phyloP scores from a whole-genome alignment of 2,888 invertebrate genomes.

The Dinocampus coccinellae region DNA sequence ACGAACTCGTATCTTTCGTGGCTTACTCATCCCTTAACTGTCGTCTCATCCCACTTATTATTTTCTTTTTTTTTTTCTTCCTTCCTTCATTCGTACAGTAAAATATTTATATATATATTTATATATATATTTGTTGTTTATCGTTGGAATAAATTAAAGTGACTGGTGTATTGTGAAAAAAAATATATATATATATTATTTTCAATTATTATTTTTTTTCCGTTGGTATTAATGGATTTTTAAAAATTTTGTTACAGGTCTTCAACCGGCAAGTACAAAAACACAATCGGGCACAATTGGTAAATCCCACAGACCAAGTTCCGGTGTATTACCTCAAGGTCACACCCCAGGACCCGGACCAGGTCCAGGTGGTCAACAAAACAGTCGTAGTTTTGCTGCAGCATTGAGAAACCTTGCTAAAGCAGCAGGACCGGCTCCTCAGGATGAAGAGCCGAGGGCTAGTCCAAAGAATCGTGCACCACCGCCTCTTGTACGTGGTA shows the following conservation, averaged over 20 bases:
- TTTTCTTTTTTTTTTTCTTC: slow-evolving; percentile 15
- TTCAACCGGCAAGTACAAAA: slow-evolving; percentile 65
- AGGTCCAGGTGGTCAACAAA: slow-evolving; percentile 68
- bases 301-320: slow-evolving; percentile 65
- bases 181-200: too few species aligned
- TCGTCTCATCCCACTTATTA: not conserved
- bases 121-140: too few species aligned
- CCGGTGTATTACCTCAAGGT: slow-evolving; percentile 66
- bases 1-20: slow-evolving; percentile 30
- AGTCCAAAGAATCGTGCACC: slow-evolving; percentile 70
- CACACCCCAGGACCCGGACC: slow-evolving; percentile 61
- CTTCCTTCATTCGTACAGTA: slow-evolving; percentile 4
- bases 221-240: slow-evolving; percentile 12
- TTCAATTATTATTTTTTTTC: slow-evolving; percentile 23
- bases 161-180: too few species aligned
- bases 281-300: slow-evolving; percentile 63
- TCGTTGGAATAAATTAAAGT: too few species aligned
- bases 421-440: slow-evolving; percentile 85
- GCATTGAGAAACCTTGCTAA: slow-evolving; percentile 92
- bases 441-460: slow-evolving; percentile 72
- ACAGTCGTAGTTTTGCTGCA: slow-evolving; percentile 84
- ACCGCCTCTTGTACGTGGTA: slow-evolving; percentile 69
- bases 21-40: slow-evolving; percentile 29
- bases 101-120: too few species aligned
- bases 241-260: slow-evolving; percentile 54